phyloP scores from a whole-genome alignment of 2,797 vertebrate genomes.

The Psittacula echo region DNA sequence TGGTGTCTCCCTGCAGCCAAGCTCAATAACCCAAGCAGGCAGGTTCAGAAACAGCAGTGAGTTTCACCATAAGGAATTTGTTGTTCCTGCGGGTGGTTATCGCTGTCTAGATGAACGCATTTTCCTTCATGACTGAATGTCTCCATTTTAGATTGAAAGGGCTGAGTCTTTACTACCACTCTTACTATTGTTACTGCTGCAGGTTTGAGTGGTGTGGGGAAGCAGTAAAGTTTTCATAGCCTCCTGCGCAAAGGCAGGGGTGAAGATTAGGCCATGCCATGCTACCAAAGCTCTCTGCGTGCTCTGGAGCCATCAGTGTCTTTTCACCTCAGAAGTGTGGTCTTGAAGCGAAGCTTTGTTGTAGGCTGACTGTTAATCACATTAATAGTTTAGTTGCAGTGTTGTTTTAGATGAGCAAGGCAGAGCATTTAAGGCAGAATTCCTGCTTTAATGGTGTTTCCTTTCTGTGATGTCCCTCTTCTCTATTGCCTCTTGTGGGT shows the following conservation, averaged over 20 bases:
- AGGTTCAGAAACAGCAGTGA: not conserved
- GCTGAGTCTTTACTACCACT: not conserved
- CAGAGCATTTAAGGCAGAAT: not conserved
- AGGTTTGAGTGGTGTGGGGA: not conserved
- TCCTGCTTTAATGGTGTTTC: not conserved
- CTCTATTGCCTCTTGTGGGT: not conserved
- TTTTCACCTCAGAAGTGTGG: fast-evolving
- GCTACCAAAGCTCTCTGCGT: fast-evolving
- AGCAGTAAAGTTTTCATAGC: not conserved
- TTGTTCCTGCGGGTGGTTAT: fast-evolving
- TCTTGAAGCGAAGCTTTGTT: not conserved
- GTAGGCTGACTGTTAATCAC: not conserved
- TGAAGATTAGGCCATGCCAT: fast-evolving
- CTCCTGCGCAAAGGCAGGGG: not conserved
- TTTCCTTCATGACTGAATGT: not conserved
- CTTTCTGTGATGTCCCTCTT: not conserved
- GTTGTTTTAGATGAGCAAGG: not conserved
- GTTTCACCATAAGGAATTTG: not conserved
- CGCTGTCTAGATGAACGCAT: fast-evolving
- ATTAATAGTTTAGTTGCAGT: not conserved
- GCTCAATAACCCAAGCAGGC: fast-evolving
- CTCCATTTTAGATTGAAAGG: not conserved
- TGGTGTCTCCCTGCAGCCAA: not conserved
- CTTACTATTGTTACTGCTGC: fast-evolving
- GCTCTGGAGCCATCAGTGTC: fast-evolving